Base-by-base conservation (phyloP, 2,888 invertebrate species). In the Pasiphila rectangulata region DNA sequence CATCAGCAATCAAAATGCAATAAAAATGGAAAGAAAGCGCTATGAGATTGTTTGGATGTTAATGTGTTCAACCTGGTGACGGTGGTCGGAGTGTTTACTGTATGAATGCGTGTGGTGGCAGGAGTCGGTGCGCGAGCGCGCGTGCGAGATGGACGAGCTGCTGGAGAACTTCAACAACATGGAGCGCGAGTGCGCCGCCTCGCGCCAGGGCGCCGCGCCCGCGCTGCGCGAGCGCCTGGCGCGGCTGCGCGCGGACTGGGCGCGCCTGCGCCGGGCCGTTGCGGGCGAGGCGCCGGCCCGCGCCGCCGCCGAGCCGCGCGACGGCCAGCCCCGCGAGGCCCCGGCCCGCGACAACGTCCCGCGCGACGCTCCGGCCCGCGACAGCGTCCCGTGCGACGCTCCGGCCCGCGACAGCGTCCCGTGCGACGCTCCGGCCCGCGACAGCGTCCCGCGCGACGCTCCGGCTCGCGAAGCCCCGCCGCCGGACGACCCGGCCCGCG, bases 121-220 rank as follows among this genome's bases (percentile, higher is more conserved):
- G 90, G 75, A 67, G 2, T 70, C 74, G 27, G 81, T 90, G 7
- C 68, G 75, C 48, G 92, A 92, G 60, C 90, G 88, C 38, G 91
- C 91, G 66, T 79, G 87, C 50, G 92, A 92, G 67, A 89, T 92
- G 25, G 90, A 89, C 59, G 92, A 92, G 60, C 89, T 92, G 30
- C 66, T 92, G 34, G 92, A 92, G 70, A 92, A 92, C 75, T 92
- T 90, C 74, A 91, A 90, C 41, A 91, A 91, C 75, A 74, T 93
- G 62, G 92, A 93, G 72, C 80, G 79, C 52, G 84, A 84, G 72
- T 86, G 89, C 57, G 60, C 19, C 17, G 40, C 24, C 59, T 57
- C n/a, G 25, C 46, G 46, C 27, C 44, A 32, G 13, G 30, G 13
- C 40, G 29, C 32, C 29, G 10, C 17, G n/a, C 1, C 69, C 27